A percentile compares a stretch with the other conserved stretches of the same genome.
These are phyloP conservation scores for Leptonema lineaticorne DNA, from an alignment of 1,140 invertebrate species.

Conservation along the genomic window DNA sequence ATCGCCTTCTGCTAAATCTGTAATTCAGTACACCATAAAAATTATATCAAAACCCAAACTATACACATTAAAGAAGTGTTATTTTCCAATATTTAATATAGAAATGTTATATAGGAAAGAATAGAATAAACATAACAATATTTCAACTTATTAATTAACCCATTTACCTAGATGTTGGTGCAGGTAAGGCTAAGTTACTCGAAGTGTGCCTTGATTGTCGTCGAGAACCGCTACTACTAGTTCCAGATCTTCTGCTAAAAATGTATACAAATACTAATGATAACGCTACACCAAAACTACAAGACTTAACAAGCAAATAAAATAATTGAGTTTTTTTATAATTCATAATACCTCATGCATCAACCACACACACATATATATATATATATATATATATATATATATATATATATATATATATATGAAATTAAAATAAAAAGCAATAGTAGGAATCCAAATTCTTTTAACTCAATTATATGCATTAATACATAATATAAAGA, in stretches of 20 bases:
- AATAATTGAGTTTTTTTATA: neutral
- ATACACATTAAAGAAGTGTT: neutral
- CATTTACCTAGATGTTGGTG: conserved; percentile 29
- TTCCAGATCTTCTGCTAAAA: conserved; percentile 28
- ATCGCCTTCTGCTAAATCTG: conserved; percentile 30
- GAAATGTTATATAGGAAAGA: neutral
- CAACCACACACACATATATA: no score
- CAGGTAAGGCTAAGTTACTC: conserved; percentile 22
- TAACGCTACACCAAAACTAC: conserved; percentile 15
- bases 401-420: no score
- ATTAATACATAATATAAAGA: no score
- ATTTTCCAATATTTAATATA: neutral
- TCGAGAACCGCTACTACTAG: conserved; percentile 28
- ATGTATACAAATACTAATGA: conserved; percentile 11
- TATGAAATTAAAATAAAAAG: no score
- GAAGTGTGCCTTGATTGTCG: conserved; percentile 19
- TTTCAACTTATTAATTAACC: no score
- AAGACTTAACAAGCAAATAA: neutral
- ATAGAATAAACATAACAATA: neutral
- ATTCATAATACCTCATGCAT: conserved; percentile 12
- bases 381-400: no score
- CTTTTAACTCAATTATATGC: no score
- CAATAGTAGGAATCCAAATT: no score
- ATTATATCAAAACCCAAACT: neutral
- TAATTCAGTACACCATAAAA: conserved; percentile 11